phyloP scores from a whole-genome alignment of 2,888 invertebrate species.

The Exocentrus adspersus region DNA sequence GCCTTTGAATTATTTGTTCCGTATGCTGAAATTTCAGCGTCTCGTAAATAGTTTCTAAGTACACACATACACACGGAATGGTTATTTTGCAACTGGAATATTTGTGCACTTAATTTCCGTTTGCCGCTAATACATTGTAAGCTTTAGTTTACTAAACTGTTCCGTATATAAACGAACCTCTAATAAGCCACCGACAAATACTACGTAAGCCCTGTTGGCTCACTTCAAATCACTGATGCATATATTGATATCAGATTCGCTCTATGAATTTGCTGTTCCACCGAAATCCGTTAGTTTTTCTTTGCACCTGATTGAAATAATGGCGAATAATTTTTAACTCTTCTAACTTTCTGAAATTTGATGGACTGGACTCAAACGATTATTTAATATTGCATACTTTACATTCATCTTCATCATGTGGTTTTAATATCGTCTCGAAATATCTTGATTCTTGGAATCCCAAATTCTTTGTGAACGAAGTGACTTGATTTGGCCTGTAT shows the following conservation, averaged over 20 bases:
- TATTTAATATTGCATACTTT: no score
- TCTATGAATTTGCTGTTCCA: no score
- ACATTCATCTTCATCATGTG: no score
- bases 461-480: no score
- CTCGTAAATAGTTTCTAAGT: conserved; percentile 51
- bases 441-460: no score
- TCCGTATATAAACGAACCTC: conserved; percentile 55
- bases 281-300: no score
- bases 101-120: conserved; percentile 55
- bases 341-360: no score
- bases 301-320: no score
- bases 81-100: conserved; percentile 51
- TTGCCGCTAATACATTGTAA: conserved; percentile 50
- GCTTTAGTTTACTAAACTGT: conserved; percentile 49
- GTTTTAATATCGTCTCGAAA: no score
- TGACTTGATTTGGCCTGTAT: no score
- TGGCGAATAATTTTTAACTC: no score
- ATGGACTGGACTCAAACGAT: no score
- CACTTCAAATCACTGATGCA: conserved; percentile 11
- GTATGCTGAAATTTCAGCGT: conserved; percentile 48
- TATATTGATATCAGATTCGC: conserved; percentile 6
- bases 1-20: conserved; percentile 52
- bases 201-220: conserved; percentile 15
- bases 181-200: conserved; percentile 39
- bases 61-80: conserved; percentile 43